These are phyloP conservation scores for Narcine bancroftii DNA, from an alignment of 2,113 vertebrate species.

Conservation along the genomic window DNA sequence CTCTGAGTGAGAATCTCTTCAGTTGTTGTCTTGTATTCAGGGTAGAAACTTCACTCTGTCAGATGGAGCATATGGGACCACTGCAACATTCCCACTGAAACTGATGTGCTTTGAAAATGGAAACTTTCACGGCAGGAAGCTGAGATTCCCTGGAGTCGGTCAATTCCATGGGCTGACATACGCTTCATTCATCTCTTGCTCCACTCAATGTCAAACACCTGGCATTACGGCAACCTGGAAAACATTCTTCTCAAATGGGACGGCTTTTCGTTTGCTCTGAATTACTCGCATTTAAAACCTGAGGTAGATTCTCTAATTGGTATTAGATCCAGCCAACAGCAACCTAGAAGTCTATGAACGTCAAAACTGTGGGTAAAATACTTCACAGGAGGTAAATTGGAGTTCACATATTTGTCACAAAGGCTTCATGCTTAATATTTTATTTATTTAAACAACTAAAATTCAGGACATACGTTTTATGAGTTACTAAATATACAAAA, in stretches of 20 bases:
- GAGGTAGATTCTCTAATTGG: constrained; percentile 54
- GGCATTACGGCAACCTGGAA: constrained; percentile 67
- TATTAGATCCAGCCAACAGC: constrained; percentile 45
- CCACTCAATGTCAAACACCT: constrained; percentile 76
- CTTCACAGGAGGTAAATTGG: not conserved
- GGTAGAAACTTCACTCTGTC: constrained; percentile 54
- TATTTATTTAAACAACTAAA: constrained; percentile 3
- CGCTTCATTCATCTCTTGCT: constrained; percentile 71
- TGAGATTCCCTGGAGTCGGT: constrained; percentile 61
- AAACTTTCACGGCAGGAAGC: constrained; percentile 77
- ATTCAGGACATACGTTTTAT: not conserved
- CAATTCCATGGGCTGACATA: constrained; percentile 69
- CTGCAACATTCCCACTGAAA: constrained; percentile 63
- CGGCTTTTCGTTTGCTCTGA: constrained; percentile 54
- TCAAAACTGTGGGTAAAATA: not conserved
- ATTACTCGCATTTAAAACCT: constrained; percentile 59
- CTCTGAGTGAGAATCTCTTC: constrained; percentile 57
- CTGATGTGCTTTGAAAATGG: constrained; percentile 74
- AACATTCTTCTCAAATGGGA: constrained; percentile 57
- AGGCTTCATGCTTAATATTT: not conserved
- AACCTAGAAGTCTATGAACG: not conserved
- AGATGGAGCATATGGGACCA: constrained; percentile 64
- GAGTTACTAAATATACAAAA: not conserved
- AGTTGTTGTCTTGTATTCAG: constrained; percentile 54
- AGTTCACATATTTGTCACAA: not conserved